Evolutionary conservation across 2,888 invertebrate species (phyloP), one percentile per base, ranked within the genome.

Genomic region (Schizotus pectinicornis): DNA sequence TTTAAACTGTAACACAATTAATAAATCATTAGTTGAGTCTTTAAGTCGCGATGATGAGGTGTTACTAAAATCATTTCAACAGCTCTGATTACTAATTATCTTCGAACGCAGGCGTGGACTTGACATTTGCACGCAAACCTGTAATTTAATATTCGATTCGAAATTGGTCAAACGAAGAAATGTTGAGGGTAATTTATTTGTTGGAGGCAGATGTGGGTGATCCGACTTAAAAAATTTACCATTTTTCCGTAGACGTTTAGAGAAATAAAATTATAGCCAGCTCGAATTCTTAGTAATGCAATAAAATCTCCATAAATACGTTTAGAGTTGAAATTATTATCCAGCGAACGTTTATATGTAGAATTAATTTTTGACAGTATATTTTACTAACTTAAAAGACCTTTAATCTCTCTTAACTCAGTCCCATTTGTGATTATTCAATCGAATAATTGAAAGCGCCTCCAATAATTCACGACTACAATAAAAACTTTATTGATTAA

Each of bases 241-340:
- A 9, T 50, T 41, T 50, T 32, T 30, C 6, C 30, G 41, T 33
- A 45, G 48, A 52, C 41, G 41, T 52, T 39, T n/a, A 41, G 12
- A 42, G 49, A 36, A 48, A 58, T 58, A 7, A 53, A 58, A 53
- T 58, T 43, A 53, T 49, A 43, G 12, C 9, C 39, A 38, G 42
- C 36, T 58, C 43, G 49, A 48, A 14, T 53, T 58, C 52, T 53
- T 38, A 22, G 49, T 35, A 47, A 53, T 59, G 49, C 50, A 59
- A 59, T 59, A 46, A 59, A 59, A 59, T 59, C 54, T 48, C 59
- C 59, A 59, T 59, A 59, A 59, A 59, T 59, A 45, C 54, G 41
- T 58, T 59, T 54, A 43, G 32, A 31, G 13, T 49, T 38, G 6
- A 36, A 36, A 49, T 59, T 55, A 43, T 42, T 59, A 59, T 59